Percentiles rank a stretch among this genome's conserved stretches.
phyloP scores from a whole-genome alignment of 2,888 invertebrate genomes.

The Hyles lineata region DNA sequence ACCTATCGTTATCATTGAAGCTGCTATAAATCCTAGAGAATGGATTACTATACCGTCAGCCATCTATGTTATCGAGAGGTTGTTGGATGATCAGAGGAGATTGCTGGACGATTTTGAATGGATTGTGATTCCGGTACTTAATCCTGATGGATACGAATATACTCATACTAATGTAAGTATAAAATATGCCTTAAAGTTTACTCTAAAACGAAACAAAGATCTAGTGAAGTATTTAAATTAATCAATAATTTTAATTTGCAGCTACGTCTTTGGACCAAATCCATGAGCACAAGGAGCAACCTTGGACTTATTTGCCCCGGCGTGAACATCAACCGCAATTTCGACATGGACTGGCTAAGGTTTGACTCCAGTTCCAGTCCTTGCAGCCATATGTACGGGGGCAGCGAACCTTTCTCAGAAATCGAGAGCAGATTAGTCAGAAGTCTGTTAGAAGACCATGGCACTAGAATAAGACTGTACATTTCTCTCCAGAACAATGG shows the following conservation, averaged over 20 bases:
- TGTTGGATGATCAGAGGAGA: slow-evolving; percentile 74
- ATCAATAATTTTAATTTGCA: slow-evolving; percentile 54
- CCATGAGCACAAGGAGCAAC: slow-evolving; percentile 75
- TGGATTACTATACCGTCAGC: slow-evolving; percentile 89
- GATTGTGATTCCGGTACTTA: slow-evolving; percentile 88
- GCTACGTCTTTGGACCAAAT: slow-evolving; percentile 89
- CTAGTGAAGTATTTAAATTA: background rate
- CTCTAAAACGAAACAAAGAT: too few species aligned
- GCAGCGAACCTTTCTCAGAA: slow-evolving; percentile 87
- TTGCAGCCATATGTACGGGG: slow-evolving; percentile 87
- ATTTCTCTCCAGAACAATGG: slow-evolving; percentile 91
- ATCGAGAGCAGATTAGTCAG: slow-evolving; percentile 85
- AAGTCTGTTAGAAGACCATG: slow-evolving; percentile 80
- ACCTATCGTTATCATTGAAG: slow-evolving; percentile 85
- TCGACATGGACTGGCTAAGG: slow-evolving; percentile 88
- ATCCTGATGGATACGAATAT: slow-evolving; percentile 91
- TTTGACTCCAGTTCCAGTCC: slow-evolving; percentile 84
- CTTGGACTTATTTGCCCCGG: slow-evolving; percentile 84
- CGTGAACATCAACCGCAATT: slow-evolving; percentile 91
- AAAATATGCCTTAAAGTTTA: background rate
- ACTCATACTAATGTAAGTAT: slow-evolving; percentile 82
- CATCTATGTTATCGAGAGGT: slow-evolving; percentile 85
- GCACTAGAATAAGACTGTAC: slow-evolving; percentile 84
- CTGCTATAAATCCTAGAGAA: slow-evolving; percentile 87
- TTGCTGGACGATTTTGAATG: slow-evolving; percentile 86